Percentiles rank a stretch among this genome's conserved stretches.
Evolutionary conservation across 2,888 invertebrate genomes (phyloP).

Genomic region (Eristalinus sepulchralis): DNA sequence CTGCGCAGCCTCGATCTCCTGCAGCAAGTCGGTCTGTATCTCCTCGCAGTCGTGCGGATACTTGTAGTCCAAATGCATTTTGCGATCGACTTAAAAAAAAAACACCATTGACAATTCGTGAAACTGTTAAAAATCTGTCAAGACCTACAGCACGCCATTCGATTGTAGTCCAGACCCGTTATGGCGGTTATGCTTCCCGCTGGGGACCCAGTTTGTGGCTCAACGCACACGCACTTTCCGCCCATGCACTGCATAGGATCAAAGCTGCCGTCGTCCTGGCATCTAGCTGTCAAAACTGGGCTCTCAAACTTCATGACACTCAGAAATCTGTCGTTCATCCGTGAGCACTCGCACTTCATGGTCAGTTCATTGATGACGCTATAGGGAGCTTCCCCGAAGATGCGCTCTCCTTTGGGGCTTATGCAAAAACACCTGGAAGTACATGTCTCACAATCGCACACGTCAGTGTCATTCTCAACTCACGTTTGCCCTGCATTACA

Average conservation of each 20-base stretch:
- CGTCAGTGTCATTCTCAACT: conserved; percentile 73
- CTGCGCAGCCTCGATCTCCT: conserved; percentile 76
- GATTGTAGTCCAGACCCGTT: conserved; percentile 77
- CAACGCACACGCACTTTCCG: conserved; percentile 84
- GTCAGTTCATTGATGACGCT: conserved; percentile 79
- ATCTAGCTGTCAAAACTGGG: conserved; percentile 82
- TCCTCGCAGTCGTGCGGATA: conserved; percentile 81
- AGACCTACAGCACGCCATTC: conserved; percentile 82
- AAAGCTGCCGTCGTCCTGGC: conserved; percentile 85
- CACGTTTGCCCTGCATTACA: conserved; percentile 87
- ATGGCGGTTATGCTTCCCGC: conserved; percentile 75
- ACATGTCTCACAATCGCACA: not conserved
- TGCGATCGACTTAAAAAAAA: conserved; percentile 77
- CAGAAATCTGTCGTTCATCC: conserved; percentile 82
- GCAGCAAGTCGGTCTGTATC: conserved; percentile 75
- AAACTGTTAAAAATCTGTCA: not conserved
- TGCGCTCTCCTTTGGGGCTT: conserved; percentile 83
- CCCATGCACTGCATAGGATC: conserved; percentile 86
- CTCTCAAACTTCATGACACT: conserved; percentile 80
- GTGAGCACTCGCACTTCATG: conserved; percentile 85
- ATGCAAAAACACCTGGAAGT: conserved; percentile 85
- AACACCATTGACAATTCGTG: not conserved
- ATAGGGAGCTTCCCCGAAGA: conserved; percentile 85
- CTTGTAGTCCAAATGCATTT: conserved; percentile 76
- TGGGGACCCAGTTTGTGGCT: conserved; percentile 82